phyloP scores from a whole-genome alignment of 2,797 vertebrate genomes.

The Eulemur mongoz region DNA sequence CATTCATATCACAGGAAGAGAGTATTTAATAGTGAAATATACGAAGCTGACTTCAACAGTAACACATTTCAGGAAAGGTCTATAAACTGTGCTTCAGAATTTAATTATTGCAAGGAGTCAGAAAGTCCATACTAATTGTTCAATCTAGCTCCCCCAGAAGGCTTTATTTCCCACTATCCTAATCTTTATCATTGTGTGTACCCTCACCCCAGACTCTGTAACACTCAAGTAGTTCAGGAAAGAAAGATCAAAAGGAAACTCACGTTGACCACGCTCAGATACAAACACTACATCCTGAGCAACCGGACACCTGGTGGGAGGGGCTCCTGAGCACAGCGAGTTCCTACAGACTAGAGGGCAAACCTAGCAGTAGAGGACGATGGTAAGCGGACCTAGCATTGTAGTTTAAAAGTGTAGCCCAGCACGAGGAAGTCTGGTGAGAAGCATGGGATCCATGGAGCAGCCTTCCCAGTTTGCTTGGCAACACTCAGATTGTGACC shows the following conservation, averaged over 20 bases:
- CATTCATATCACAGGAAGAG: not conserved
- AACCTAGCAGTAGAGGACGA: not conserved
- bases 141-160: not conserved
- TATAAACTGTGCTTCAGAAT: not conserved
- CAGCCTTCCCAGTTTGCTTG: not conserved
- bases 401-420: not conserved
- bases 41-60: not conserved
- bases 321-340: not conserved
- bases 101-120: not conserved
- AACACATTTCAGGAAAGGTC: conserved; percentile 4
- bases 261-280: not conserved
- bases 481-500: not conserved
- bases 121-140: not conserved
- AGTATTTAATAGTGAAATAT: not conserved
- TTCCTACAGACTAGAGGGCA: not conserved
- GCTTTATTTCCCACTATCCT: not conserved
- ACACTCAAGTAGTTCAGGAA: not conserved
- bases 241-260: not conserved
- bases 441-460: not conserved
- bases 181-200: not conserved
- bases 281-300: not conserved
- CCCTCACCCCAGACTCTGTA: not conserved
- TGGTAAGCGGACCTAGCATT: not conserved
- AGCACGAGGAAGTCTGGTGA: not conserved
- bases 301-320: not conserved